Evolutionary conservation across 2,113 vertebrate species (phyloP), one percentile per base, ranked within the genome.

Genomic region (Amphiprion percula): DNA sequence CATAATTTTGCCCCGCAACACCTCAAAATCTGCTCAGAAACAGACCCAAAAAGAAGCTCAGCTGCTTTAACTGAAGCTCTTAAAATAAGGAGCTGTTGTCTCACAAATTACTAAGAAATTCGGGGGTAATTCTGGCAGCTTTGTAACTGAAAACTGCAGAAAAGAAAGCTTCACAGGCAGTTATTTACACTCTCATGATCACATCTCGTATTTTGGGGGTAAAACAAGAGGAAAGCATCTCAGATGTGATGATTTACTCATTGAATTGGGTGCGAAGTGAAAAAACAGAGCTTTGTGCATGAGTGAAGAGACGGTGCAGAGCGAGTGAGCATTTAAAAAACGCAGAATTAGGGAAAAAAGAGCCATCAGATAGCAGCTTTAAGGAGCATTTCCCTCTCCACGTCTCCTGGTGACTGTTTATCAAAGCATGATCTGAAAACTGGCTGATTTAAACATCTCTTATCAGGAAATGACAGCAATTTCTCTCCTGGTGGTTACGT

Each of bases 401-500:
- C 30, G 59, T 82, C 79, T 79, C 75, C 79, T 80, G 46, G 61
- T 80, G 50, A 81, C 56, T 58, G 23, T 84, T 88, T 85, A 91
- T 89, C 84, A 30, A 49, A 59, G 60, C 79, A 68, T 47, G 58
- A 89, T 88, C 89, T 68, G 37, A 75, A 74, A 80, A 80, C 72
- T 19, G 55, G 55, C 83, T 64, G 80, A 79, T 88, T 80, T 80
- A 83, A 85, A 80, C 67, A 61, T 62, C 58, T 53, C 75, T 80
- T 86, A 88, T 93, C 89, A 83, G 90, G 77, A 90, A 89, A 91
- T 77, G 74, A 80, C 73, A 59, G 88, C 79, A 77, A 80, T 88
- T 80, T 86, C 70, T 83, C 84, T 82, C 66, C 62, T 69, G 54
- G 49, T 83, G 72, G 84, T 91, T 90, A 92, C 84, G 84, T 92